Percentiles rank a stretch among this genome's conserved stretches.
Conservation (phyloP, 2,888 invertebrate genomes). For the Cactoblastis cactorum region DNA sequence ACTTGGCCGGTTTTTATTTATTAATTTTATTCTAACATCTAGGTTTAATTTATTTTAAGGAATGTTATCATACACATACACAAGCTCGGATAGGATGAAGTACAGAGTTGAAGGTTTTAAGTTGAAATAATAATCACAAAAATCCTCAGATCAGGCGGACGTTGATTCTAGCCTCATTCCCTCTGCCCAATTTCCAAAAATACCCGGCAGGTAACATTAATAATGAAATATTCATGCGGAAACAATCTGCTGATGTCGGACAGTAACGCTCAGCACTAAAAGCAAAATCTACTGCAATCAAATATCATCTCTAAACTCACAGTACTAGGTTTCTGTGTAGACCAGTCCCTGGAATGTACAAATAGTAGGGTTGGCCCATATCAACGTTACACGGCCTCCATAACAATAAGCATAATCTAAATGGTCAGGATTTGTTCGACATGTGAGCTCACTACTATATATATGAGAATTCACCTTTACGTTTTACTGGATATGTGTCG, state of each 20-base stretch:
- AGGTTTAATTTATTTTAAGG: too few species aligned
- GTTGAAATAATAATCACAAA: too few species aligned
- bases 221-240: slow-evolving; percentile 57
- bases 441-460: slow-evolving; percentile 34
- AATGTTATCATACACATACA: too few species aligned
- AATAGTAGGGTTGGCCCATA: slow-evolving; percentile 36
- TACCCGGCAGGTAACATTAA: slow-evolving; percentile 34
- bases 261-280: slow-evolving; percentile 23
- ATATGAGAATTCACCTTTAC: slow-evolving; percentile 25
- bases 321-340: slow-evolving; percentile 27
- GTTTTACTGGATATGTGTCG: too few species aligned
- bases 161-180: slow-evolving; percentile 30
- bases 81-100: too few species aligned
- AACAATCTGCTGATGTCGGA: slow-evolving; percentile 43
- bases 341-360: slow-evolving; percentile 25
- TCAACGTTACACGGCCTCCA: slow-evolving; percentile 38
- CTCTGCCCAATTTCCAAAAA: slow-evolving; percentile 23
- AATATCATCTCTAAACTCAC: slow-evolving; percentile 27
- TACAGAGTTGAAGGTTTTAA: too few species aligned
- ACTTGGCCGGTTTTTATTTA: too few species aligned
- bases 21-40: too few species aligned
- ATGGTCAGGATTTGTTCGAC: slow-evolving; percentile 50
- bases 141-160: not conserved
- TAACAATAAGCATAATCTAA: slow-evolving; percentile 60
- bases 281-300: slow-evolving; percentile 11